Percentiles rank a stretch among this genome's conserved stretches.
phyloP scores from a whole-genome alignment of 92 coral and sea anemone genomes.

The Palythoa heliodiscus region DNA sequence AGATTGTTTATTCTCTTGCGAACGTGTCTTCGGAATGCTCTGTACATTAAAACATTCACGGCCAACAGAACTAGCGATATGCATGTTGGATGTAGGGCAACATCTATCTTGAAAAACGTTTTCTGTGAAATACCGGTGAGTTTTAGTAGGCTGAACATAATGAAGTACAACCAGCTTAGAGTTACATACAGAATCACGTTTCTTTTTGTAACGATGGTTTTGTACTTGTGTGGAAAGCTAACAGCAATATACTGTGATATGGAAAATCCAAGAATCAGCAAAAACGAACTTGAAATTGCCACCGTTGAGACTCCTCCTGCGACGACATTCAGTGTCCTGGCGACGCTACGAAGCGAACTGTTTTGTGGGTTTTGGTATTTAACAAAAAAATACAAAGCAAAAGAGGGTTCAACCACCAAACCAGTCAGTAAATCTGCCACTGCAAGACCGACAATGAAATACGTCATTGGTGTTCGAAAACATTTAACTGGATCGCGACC shows the following conservation, averaged over 20 bases:
- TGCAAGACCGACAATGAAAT: slow-evolving; percentile 73
- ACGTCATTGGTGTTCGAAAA: slow-evolving; percentile 69
- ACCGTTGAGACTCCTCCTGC: slow-evolving; percentile 68
- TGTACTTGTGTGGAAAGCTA: slow-evolving; percentile 65
- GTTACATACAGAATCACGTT: slow-evolving; percentile 58
- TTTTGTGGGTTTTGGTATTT: slow-evolving; percentile 14
- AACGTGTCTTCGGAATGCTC: slow-evolving; percentile 54
- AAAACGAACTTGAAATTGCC: slow-evolving; percentile 71
- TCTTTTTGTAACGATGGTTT: slow-evolving; percentile 51
- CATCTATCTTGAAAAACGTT: slow-evolving; percentile 64
- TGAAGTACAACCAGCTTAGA: slow-evolving; percentile 65
- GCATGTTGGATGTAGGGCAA: slow-evolving; percentile 66
- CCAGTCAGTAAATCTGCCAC: slow-evolving; percentile 79
- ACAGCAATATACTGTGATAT: slow-evolving; percentile 75
- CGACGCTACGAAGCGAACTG: slow-evolving; percentile 17
- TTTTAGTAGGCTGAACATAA: slow-evolving; percentile 63
- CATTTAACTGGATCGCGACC: slow-evolving; percentile 69
- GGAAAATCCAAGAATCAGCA: slow-evolving; percentile 73
- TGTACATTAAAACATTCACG: slow-evolving; percentile 62
- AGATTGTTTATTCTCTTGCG: not conserved
- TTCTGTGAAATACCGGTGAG: slow-evolving; percentile 50
- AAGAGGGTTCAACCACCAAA: slow-evolving; percentile 72
- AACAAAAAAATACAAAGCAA: slow-evolving; percentile 56
- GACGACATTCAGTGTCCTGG: slow-evolving; percentile 46
- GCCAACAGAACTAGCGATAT: slow-evolving; percentile 60